Base-by-base conservation (phyloP, 2,113 vertebrate species). In the Psephotus haematonotus region DNA sequence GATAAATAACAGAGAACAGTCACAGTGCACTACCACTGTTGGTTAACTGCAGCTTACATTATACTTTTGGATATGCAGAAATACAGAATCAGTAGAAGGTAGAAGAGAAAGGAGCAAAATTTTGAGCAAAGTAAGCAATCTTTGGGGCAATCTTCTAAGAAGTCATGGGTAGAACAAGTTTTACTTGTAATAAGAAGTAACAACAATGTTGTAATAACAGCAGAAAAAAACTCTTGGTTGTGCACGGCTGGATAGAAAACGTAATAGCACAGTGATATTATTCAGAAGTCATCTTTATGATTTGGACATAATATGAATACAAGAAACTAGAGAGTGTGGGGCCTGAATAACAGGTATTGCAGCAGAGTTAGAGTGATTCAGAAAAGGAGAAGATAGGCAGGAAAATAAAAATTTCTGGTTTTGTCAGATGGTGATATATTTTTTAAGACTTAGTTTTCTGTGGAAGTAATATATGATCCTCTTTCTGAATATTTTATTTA, bases 401-500 rank as follows among this genome's bases (percentile, higher is more conserved):
- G 52, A 62, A 68, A 62, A 76, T 44, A 9, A 71, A 82, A 62
- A 78, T n/a, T 68, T 72, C 60, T 72, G 17, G 4, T 22, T 81
- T 80, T 77, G 19, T 82, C 80, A 57, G 41, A 28, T 17, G 35
- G 5, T 18, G 10, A 1, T 64, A 9, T 44, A 37, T 33, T 80
- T 81, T 59, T 82, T n/a, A 85, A 43, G 43, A 70, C 22, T 31
- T 77, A 12, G 10, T 81, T 92, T 92, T 86, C 76, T 53, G 11
- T 83, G 68, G 33, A 92, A 88, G 46, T 78, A 75, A 81, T 70
- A 77, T 28, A 70, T 4, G 2, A 39, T 70, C 67, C 63, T 63
- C 46, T 53, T 93, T 74, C 71, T 86, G 59, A 92, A 77, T 74
- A 85, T 94, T 64, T 82, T 87, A 86, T 90, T 95, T 83, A 79